Conservation (phyloP, 2,888 invertebrate genomes). For the Eulithis testata region DNA sequence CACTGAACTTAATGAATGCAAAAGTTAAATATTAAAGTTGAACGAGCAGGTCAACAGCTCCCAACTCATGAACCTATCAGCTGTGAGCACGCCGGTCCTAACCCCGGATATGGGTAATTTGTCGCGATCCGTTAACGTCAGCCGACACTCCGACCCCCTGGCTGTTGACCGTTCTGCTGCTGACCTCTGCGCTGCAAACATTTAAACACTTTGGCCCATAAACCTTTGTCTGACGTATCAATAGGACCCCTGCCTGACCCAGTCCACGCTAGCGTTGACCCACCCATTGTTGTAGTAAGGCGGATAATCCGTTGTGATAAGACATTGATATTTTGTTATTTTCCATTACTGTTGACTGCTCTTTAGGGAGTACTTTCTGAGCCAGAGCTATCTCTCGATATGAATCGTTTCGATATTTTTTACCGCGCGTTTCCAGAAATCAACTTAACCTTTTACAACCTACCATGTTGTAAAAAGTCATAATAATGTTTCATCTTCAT, state of each 20-base stretch:
- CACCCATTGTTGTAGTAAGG: neutral
- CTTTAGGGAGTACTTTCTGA: too few relatives aligned
- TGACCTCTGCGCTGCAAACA: slow-evolving; percentile 9
- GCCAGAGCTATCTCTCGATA: too few relatives aligned
- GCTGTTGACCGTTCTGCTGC: too few relatives aligned
- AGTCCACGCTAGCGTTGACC: slow-evolving; percentile 4
- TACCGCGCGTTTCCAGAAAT: too few relatives aligned
- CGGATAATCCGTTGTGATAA: neutral
- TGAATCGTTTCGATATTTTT: too few relatives aligned
- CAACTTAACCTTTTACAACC: too few relatives aligned
- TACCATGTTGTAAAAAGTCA: too few relatives aligned
- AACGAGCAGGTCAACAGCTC: neutral
- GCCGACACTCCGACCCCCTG: neutral
- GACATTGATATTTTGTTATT: too few relatives aligned
- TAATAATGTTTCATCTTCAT: too few relatives aligned
- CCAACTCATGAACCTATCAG: slow-evolving; percentile 1
- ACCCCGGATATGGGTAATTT: slow-evolving; percentile 26
- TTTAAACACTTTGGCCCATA: slow-evolving; percentile 14
- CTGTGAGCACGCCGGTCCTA: neutral
- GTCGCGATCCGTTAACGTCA: slow-evolving; percentile 23
- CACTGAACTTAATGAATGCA: too few relatives aligned
- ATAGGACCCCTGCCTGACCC: slow-evolving; percentile 2
- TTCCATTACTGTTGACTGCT: too few relatives aligned
- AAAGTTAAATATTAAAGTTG: neutral
- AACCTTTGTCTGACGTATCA: slow-evolving; percentile 21